Evolutionary conservation across 2,797 vertebrate genomes (phyloP).

Genomic region (Rhyacichthys aspro): DNA sequence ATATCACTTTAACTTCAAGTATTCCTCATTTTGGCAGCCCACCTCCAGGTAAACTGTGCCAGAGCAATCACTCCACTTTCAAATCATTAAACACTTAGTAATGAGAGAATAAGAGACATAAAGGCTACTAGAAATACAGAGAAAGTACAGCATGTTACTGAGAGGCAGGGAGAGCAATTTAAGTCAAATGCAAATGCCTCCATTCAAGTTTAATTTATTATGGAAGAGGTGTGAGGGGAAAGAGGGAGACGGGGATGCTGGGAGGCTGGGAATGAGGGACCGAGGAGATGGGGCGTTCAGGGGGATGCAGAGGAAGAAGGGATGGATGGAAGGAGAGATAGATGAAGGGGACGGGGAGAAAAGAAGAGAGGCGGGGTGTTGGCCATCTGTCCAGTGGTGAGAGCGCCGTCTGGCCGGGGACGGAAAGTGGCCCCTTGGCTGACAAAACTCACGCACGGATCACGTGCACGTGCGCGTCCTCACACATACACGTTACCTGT

Average conservation of each 20-base stretch:
- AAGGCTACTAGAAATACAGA: neutral
- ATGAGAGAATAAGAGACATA: neutral
- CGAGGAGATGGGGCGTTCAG: conserved; percentile 62
- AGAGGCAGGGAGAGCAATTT: conserved; percentile 15
- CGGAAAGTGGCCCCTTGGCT: conserved; percentile 69
- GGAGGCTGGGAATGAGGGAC: conserved; percentile 62
- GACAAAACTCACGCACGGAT: conserved; percentile 42
- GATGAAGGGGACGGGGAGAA: conserved; percentile 58
- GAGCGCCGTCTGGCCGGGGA: conserved; percentile 83
- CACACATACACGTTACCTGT: conserved; percentile 2
- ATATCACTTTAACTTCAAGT: too few species aligned
- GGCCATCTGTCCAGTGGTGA: conserved; percentile 87
- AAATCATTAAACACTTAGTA: neutral
- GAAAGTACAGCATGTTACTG: neutral
- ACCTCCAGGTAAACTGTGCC: neutral
- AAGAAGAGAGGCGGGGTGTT: conserved; percentile 70
- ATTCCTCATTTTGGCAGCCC: too few species aligned
- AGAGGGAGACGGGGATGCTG: conserved; percentile 48
- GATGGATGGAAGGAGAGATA: conserved; percentile 54
- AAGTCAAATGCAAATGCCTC: conserved; percentile 11
- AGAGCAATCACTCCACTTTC: neutral
- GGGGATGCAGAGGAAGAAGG: conserved; percentile 49
- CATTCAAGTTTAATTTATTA: conserved; percentile 53
- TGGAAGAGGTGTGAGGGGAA: conserved; percentile 41
- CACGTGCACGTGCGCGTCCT: conserved; percentile 1